Evolutionary conservation across 1,140 invertebrate genomes (phyloP), one percentile per base, ranked within the genome.

Genomic region (Euborellia annulipes): DNA sequence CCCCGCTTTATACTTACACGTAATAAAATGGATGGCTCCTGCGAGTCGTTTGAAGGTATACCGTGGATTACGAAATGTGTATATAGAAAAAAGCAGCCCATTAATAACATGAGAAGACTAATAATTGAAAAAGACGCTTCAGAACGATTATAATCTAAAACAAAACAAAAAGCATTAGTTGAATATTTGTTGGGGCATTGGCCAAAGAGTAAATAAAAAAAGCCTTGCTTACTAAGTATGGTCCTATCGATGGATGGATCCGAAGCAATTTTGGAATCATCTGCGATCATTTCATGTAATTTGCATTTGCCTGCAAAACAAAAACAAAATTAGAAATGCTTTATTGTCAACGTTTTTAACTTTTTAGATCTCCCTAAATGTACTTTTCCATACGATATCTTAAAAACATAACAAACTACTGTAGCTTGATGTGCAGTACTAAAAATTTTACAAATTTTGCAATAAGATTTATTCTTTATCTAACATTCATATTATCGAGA

Each of bases 11-110:
- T 37, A 68, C 67, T 74, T 64, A 85, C 83, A 78, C 60, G 79
- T 76, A 41, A 91, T 79, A 55, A 90, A 78, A 55, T 89, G 82
- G 49, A 89, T 80, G 14, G 83, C 80, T 1, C 81, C 83, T 7
- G 86, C 83, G 16, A 90, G 66, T 23, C 87, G 67, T 60, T 91
- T 91, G 64, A 88, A 88, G 76, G 86, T 89, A 58, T 91, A 91
- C 7, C 86, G 70, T 8, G 83, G 82, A 58, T 89, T 84, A 48
- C 72, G 69, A 59, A 91, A 85, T 3, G 86, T 86, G 55, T 90
- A 91, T 46, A 83, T 72, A 3, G 85, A 86, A 61, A 90, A 88
- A 75, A 69, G 37, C 84, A 78, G 0, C 82, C 80, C 73, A 90
- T 77, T 19, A 76, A 55, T 76, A 87, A 85, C 8, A 89, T 67